phyloP scores from a whole-genome alignment of 2,797 vertebrate genomes.

The Parambassis ranga region DNA sequence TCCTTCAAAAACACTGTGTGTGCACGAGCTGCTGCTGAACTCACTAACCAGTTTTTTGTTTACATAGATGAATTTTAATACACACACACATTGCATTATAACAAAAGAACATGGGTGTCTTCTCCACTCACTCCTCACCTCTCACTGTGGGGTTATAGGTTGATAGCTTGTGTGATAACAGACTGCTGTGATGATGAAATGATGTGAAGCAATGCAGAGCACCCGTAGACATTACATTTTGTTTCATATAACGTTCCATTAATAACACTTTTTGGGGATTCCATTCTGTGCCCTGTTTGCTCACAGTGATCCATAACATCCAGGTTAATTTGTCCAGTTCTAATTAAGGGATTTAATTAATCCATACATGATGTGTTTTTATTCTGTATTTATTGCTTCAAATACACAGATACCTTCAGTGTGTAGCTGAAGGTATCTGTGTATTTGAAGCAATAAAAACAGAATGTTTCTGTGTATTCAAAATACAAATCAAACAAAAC shows the following conservation, averaged over 20 bases:
- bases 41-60: neutral
- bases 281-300: neutral
- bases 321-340: no score
- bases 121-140: neutral
- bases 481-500: no score
- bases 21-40: neutral
- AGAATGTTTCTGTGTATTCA: no score
- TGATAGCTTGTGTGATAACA: neutral
- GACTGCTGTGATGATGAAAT: constrained; percentile 2
- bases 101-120: neutral
- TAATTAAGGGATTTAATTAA: no score
- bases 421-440: no score
- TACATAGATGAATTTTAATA: neutral
- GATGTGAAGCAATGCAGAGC: neutral
- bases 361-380: neutral
- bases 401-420: no score
- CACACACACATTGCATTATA: neutral
- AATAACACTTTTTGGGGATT: neutral
- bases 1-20: neutral
- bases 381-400: neutral
- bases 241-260: neutral
- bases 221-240: neutral
- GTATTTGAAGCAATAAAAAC: no score
- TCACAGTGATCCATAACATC: neutral
- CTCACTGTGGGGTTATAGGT: neutral